Evolutionary conservation across 2,888 invertebrate species (phyloP), one percentile per base, ranked within the genome.

Genomic region (Stomorhina lunata): DNA sequence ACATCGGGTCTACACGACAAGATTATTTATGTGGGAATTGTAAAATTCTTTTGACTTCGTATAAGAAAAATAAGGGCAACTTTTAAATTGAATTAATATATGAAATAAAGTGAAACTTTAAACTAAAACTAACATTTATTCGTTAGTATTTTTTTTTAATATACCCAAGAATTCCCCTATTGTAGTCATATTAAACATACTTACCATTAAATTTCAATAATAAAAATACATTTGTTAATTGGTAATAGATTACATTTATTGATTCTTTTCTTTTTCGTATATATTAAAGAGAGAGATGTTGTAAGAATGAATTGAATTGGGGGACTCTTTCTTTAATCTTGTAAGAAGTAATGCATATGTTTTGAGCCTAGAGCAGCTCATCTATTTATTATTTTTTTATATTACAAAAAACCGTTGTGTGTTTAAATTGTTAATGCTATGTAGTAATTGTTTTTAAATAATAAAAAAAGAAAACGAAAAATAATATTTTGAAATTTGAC

Each of bases 171-270:
- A n/a, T n/a, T n/a, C n/a, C n/a, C n/a, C n/a, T n/a, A n/a, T n/a
- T n/a, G n/a, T n/a, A n/a, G n/a, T n/a, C n/a, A n/a, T n/a, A n/a
- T n/a, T n/a, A n/a, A n/a, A n/a, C n/a, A n/a, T n/a, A 17, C 43
- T 17, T 43, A 43, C 43, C 40, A 15, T 7, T 4, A 40, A 40
- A 17, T 43, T 48, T 20, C 48, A 4, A 22, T 12, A 45, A 20
- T 45, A 45, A 22, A 48, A 43, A 48, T 10, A 10, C 43, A 43
- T 17, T 48, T 48, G 20, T 15, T 12, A 20, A 48, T 22, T 22
- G 48, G 48, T 48, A 48, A 17, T 48, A 48, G 48, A 48, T 48
- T 48, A 48, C 48, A 22, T 48, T 48, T 48, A 48, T 48, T 48
- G 20, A 22, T 48, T 48, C 9, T 12, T n/a, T n/a, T n/a, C n/a